Evolutionary conservation across 64 coral and sea anemone species (phyloP).

Genomic region (Pocillopora damicornis): DNA sequence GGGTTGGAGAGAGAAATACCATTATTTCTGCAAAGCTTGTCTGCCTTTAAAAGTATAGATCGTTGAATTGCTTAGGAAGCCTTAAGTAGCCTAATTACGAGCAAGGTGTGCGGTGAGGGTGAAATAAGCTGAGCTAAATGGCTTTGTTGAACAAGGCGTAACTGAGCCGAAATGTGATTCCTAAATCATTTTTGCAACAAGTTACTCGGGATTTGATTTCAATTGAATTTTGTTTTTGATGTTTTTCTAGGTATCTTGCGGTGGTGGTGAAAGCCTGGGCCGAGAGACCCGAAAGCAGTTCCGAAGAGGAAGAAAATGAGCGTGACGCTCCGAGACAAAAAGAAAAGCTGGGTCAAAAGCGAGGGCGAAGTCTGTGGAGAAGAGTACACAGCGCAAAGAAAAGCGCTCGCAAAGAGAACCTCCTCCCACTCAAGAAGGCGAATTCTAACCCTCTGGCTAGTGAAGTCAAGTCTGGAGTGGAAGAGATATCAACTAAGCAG

Average conservation of each 20-base stretch:
- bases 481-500: slow-evolving; percentile 3
- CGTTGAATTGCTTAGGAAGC: no score
- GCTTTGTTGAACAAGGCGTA: no score
- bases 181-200: neutral
- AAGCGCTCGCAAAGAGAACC: slow-evolving; percentile 12
- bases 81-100: no score
- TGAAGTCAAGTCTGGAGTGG: slow-evolving; percentile 15
- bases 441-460: slow-evolving; percentile 15
- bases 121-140: no score
- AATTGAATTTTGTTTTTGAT: neutral
- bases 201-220: neutral
- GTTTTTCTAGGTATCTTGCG: slow-evolving; percentile 61
- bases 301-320: slow-evolving; percentile 75
- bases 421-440: slow-evolving; percentile 16
- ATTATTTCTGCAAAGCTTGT: no score
- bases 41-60: no score
- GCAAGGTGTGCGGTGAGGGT: no score
- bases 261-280: slow-evolving; percentile 96
- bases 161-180: no score
- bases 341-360: slow-evolving; percentile 33
- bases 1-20: no score
- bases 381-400: slow-evolving; percentile 10
- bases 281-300: slow-evolving; percentile 79
- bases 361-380: slow-evolving; percentile 23
- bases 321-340: slow-evolving; percentile 17